phyloP scores from a whole-genome alignment of 1,140 invertebrate species.

The Bombus ignitus region DNA sequence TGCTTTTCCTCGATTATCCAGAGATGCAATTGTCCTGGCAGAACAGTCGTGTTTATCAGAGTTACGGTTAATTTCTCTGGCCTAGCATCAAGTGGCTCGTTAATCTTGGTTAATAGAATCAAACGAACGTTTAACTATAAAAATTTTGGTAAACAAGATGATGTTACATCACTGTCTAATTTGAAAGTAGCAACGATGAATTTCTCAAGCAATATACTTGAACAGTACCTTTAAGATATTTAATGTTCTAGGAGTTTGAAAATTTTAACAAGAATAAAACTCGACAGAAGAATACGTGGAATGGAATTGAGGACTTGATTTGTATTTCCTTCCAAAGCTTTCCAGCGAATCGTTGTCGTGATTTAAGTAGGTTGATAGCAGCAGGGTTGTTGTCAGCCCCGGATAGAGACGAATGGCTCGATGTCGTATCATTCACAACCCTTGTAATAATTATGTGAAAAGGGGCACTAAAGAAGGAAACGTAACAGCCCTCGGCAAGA shows the following conservation, averaged over 20 bases:
- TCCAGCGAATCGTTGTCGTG: background rate
- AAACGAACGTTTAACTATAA: background rate
- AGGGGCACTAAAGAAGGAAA: slow-evolving; percentile 37
- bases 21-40: background rate
- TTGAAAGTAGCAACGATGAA: background rate
- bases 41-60: slow-evolving; percentile 10
- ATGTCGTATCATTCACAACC: slow-evolving; percentile 56
- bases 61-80: background rate
- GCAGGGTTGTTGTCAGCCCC: slow-evolving; percentile 2
- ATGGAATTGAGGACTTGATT: background rate
- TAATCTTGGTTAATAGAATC: background rate
- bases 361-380: background rate
- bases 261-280: background rate
- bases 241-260: background rate
- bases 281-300: too few species aligned
- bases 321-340: background rate
- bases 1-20: slow-evolving; percentile 14
- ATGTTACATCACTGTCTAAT: background rate
- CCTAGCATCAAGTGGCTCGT: background rate
- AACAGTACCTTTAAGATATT: background rate
- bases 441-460: slow-evolving; percentile 55
- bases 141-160: background rate
- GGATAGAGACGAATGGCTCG: slow-evolving; percentile 38
- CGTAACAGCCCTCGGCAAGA: slow-evolving; percentile 18
- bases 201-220: background rate